Base-by-base conservation (phyloP, 2,113 vertebrate species). In the Carassius carassius region DNA sequence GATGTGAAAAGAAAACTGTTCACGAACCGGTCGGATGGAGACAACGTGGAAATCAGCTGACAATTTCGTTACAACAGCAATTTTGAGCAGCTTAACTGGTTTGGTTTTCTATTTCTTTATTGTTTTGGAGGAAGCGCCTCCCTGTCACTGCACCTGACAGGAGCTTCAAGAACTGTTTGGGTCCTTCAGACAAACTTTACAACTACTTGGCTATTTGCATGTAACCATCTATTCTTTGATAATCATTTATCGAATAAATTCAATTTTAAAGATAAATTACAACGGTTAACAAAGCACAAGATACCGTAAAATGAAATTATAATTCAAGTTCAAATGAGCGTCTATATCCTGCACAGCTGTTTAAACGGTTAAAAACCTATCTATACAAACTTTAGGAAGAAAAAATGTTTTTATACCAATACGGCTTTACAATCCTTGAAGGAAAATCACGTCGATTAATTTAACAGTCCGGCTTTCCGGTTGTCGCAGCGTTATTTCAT, bases 51-150 rank as follows among this genome's bases (percentile, higher is more conserved):
- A 72, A 86, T 89, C 90, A 92, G 83, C 84, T 93, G 90, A 91
- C 85, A 62, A 74, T 85, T 88, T 85, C n/a, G 81, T 81, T 84
- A 72, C 35, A 10, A 12, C 1, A 13, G 51, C 2, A 5, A 73
- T 67, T 44, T 70, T 44, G 37, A 91, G 93, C 87, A 77, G 91
- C 84, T 85, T 81, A 93, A 93, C 93, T 86, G 92, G 92, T 93
- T 92, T 44, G 13, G 58, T 54, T 58, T n/a, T 37, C 17, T 41
- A 35, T 72, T 58, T 41, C 29, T 56, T 72, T 1, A 11, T 72
- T 72, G 49, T 58, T 21, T 70, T 12, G 14, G 19, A 37, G 21
- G 12, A 81, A 81, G 62, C 10, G 13, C 65, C 32, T 72, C 19
- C 65, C 29, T 35, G 19, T 70, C 35, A 51, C 3, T 69, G 16